Conservation (phyloP, 2,888 invertebrate genomes). For the Lasioglossum marginatum region DNA sequence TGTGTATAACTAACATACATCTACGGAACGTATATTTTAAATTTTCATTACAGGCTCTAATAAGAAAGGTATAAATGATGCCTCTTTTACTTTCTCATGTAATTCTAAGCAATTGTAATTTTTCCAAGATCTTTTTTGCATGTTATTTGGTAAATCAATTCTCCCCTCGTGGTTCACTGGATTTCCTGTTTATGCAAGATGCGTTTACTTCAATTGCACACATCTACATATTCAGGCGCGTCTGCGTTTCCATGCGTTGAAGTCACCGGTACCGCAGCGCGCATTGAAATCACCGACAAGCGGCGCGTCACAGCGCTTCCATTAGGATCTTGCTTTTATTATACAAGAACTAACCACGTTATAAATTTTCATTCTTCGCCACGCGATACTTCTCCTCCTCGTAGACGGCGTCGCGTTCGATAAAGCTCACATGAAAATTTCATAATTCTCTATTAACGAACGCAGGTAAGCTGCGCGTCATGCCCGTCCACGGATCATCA, state of each 20-base stretch:
- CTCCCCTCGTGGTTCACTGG: too few species aligned
- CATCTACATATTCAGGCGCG: background rate
- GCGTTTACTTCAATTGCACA: background rate
- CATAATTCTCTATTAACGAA: background rate
- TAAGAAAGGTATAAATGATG: too few species aligned
- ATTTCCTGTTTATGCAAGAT: background rate
- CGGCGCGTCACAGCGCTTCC: background rate
- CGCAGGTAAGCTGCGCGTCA: background rate
- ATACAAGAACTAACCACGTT: background rate
- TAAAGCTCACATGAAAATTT: background rate
- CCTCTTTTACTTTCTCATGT: too few species aligned
- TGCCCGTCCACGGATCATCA: conserved; percentile 4
- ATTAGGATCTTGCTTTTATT: background rate
- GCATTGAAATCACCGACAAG: conserved; percentile 10
- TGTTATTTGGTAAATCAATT: too few species aligned
- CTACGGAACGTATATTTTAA: too few species aligned
- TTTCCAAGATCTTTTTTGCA: too few species aligned
- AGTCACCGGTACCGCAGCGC: background rate
- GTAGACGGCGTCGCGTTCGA: background rate
- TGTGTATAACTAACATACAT: too few species aligned
- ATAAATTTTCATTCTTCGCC: conserved; percentile 4
- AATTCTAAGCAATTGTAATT: too few species aligned
- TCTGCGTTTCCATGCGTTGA: background rate
- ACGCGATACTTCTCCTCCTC: background rate
- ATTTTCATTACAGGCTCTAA: too few species aligned